phyloP scores from a whole-genome alignment of 2,113 vertebrate genomes.

The Oncorhynchus keta region DNA sequence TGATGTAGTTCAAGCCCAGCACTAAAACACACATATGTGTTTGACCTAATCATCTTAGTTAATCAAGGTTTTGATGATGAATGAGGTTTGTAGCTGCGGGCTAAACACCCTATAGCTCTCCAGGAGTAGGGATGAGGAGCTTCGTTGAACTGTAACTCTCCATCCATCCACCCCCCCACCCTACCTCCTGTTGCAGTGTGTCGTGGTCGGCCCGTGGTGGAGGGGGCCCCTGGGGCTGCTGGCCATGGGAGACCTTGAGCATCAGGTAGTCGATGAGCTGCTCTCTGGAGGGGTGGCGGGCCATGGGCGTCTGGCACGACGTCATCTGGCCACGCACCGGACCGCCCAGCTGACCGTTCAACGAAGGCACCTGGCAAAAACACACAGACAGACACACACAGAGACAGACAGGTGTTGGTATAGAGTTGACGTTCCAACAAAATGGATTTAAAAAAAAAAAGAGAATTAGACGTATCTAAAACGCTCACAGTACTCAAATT shows the following conservation, averaged over 20 bases:
- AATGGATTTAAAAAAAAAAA: background rate
- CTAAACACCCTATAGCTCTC: too few relatives aligned
- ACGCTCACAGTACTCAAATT: too few relatives aligned
- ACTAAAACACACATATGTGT: too few relatives aligned
- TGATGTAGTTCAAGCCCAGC: too few relatives aligned
- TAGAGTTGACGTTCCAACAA: background rate
- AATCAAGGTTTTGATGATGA: too few relatives aligned
- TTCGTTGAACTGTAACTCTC: background rate
- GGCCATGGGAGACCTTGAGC: slow-evolving; percentile 87
- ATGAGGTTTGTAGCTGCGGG: too few relatives aligned
- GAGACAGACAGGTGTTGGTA: background rate
- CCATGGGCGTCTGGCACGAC: slow-evolving; percentile 82
- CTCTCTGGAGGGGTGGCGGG: slow-evolving; percentile 92
- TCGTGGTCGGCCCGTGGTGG: slow-evolving; percentile 76
- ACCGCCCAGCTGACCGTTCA: slow-evolving; percentile 91
- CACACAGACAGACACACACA: background rate
- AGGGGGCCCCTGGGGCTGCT: slow-evolving; percentile 76
- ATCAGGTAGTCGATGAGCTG: slow-evolving; percentile 97
- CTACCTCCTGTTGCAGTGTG: slow-evolving; percentile 85
- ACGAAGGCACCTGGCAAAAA: slow-evolving; percentile 85
- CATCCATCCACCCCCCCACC: background rate
- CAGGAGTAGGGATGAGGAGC: too few relatives aligned
- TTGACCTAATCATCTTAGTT: too few relatives aligned
- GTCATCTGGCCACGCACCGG: slow-evolving; percentile 81
- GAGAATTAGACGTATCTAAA: too few relatives aligned